These are phyloP conservation scores for Ecdyonurus torrentis DNA, from an alignment of 2,888 invertebrate genomes.

Conservation along the genomic window DNA sequence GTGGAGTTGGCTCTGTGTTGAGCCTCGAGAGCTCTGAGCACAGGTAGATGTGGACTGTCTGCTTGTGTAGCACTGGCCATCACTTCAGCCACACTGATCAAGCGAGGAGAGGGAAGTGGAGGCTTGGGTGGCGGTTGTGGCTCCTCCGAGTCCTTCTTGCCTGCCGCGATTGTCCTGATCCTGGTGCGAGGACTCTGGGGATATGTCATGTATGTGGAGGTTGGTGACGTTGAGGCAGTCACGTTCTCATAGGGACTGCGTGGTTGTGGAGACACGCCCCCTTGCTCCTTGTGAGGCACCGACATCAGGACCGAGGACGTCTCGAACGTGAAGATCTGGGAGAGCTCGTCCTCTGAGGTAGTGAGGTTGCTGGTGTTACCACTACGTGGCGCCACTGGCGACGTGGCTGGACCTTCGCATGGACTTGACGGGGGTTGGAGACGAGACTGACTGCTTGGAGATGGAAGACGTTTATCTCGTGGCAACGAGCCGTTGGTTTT, in stretches of 20 bases:
- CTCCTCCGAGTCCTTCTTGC: constrained; percentile 9
- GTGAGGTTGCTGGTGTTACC: constrained; percentile 13
- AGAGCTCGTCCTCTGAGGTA: constrained; percentile 21
- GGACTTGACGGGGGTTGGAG: not conserved
- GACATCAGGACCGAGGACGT: not conserved
- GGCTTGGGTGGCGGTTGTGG: not conserved
- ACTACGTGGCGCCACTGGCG: too few relatives aligned
- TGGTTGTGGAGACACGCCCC: constrained; percentile 24
- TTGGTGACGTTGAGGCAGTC: constrained; percentile 12
- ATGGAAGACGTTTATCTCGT: constrained; percentile 31
- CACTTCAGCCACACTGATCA: not conserved
- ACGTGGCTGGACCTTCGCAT: not conserved
- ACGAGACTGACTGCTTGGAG: constrained; percentile 8
- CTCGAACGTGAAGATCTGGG: constrained; percentile 21
- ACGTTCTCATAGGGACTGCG: constrained; percentile 23
- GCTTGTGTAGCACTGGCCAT: not conserved
- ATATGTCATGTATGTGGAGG: constrained; percentile 14
- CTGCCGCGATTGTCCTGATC: constrained; percentile 20
- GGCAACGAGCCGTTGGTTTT: constrained; percentile 84
- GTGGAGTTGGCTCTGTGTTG: constrained; percentile 1
- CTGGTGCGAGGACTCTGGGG: constrained; percentile 25
- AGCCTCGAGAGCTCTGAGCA: not conserved
- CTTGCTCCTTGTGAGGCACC: not conserved
- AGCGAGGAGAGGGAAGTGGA: not conserved
- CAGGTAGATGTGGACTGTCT: not conserved